Percentiles rank a stretch among this genome's conserved stretches.
phyloP scores from a whole-genome alignment of 1,140 invertebrate species.

The Stegodyphus dumicola region DNA sequence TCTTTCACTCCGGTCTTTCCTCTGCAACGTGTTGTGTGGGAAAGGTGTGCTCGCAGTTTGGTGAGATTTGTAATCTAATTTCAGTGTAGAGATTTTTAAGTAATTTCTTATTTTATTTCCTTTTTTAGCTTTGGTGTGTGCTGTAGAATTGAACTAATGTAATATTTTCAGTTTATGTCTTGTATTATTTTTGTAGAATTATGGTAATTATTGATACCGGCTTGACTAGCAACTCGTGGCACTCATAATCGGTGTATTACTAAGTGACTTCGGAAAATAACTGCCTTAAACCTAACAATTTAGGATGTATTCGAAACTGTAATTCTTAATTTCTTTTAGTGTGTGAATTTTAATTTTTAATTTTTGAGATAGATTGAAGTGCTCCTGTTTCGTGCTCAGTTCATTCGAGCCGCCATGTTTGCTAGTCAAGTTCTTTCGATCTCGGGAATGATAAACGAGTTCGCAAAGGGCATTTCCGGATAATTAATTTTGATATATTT shows the following conservation, averaged over 20 bases:
- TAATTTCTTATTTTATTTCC: too few species aligned
- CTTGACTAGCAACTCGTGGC: neutral
- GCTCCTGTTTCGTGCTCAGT: neutral
- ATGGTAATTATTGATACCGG: too few species aligned
- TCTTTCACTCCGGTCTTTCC: neutral
- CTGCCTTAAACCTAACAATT: too few species aligned
- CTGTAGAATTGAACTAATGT: too few species aligned
- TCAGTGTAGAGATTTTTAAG: too few species aligned
- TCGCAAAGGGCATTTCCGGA: neutral
- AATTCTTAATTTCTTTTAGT: neutral
- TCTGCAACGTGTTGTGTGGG: neutral
- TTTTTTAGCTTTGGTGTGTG: too few species aligned
- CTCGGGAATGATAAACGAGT: neutral
- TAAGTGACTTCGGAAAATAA: too few species aligned
- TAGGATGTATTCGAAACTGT: too few species aligned
- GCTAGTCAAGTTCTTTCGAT: neutral
- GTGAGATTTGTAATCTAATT: conserved; percentile 26
- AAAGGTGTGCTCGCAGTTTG: neutral
- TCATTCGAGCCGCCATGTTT: conserved; percentile 40
- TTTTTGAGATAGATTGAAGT: neutral
- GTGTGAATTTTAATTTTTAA: neutral
- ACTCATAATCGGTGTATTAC: neutral
- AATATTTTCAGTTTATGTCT: too few species aligned
- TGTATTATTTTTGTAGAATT: too few species aligned
- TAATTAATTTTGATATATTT: neutral